Percentiles rank a stretch among this genome's conserved stretches.
Evolutionary conservation across 2,888 invertebrate species (phyloP).

Genomic region (Rhagonycha fulva): DNA sequence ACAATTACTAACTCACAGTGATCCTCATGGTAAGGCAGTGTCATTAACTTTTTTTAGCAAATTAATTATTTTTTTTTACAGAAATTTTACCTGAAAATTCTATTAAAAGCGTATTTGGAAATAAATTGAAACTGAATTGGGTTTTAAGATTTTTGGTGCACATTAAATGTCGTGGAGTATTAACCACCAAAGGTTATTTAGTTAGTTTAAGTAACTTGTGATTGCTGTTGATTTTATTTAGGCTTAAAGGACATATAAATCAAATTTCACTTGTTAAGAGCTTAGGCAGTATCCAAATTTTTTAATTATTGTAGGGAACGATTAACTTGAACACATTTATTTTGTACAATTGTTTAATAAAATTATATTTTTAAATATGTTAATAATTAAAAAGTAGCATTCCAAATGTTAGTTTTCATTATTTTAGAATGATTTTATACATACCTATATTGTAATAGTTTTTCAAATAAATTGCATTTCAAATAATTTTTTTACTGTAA

Average conservation of each 20-base stretch:
- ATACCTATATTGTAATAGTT: neutral
- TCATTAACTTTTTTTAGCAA: slow-evolving; percentile 21
- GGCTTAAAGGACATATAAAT: neutral
- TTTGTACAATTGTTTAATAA: neutral
- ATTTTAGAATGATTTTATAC: neutral
- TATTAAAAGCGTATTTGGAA: slow-evolving; percentile 62
- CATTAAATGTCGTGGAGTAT: slow-evolving; percentile 88
- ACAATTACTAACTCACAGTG: slow-evolving; percentile 93
- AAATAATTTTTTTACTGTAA: neutral
- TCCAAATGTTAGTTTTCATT: neutral
- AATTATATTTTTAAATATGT: neutral
- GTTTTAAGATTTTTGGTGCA: slow-evolving; percentile 86
- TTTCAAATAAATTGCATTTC: neutral
- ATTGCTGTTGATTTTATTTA: neutral
- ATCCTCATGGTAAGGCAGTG: slow-evolving; percentile 74
- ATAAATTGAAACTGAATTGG: slow-evolving; percentile 68
- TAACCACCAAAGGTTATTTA: slow-evolving; percentile 89
- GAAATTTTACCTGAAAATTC: slow-evolving; percentile 62
- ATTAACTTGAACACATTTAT: neutral
- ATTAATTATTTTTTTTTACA: slow-evolving; percentile 43
- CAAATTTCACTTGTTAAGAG: neutral
- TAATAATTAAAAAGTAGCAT: neutral
- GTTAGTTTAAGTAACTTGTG: slow-evolving; percentile 49
- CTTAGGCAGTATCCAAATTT: neutral
- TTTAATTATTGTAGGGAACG: neutral